Base-by-base conservation (phyloP, 2,797 vertebrate species). In the Tragopan temminckii region DNA sequence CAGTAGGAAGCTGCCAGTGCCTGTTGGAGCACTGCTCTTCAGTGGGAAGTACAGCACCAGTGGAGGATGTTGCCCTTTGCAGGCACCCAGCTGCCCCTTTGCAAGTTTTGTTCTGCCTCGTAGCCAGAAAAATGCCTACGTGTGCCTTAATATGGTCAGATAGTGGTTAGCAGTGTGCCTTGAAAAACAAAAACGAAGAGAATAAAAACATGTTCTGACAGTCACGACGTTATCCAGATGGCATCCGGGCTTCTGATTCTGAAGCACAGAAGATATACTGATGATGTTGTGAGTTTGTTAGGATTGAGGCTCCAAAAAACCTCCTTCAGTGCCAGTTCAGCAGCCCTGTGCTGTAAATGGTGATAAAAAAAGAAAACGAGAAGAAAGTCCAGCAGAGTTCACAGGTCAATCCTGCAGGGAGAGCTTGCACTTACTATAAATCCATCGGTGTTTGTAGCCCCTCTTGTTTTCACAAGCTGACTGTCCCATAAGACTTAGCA, bases 91-190 rank as follows among this genome's bases (percentile, higher is more conserved):
- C 76, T 92, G 89, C 89, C 86, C 75, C 24, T 85, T 46, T 81
- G 85, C 85, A 92, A 96, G 74, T 74, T 52, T 90, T 79, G 42
- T 12, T 95, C 85, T 88, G 76, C 69, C 79, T 88, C 74, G 36
- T 2, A 12, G 59, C 83, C 72, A 80, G 75, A 80, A 88, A 94
- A 90, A 96, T 29, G 81, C 85, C 82, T 77, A 53, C 45, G 19
- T 43, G 71, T 93, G 90, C 92, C 92, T 93, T 67, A 85, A 91
- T 35, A 94, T 25, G 79, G 85, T 95, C 97, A 96, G 95, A 95
- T 95, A 97, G 97, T 94, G 97, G 94, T 97, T 96, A 97, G 87
- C 95, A 95, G 94, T 11, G 36, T 72, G 94, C 58, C 67, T 92
- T 45, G 15, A 13, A 58, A 91, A 80, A 55, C 61, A 87, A 85